phyloP scores from a whole-genome alignment of 2,113 vertebrate species.

The Salvelinus fontinalis region DNA sequence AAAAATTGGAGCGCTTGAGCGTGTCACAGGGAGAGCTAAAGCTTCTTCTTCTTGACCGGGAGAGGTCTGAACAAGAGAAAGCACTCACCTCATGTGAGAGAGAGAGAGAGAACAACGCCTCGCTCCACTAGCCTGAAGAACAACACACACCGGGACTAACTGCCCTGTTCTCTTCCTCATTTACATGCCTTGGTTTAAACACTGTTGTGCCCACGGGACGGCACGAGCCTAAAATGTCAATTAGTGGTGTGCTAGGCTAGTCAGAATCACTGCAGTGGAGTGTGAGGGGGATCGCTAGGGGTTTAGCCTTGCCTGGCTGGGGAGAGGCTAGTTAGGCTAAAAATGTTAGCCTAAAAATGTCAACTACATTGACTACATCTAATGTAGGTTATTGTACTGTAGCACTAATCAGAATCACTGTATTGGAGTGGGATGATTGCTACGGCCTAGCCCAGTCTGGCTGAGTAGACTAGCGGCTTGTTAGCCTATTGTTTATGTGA shows the following conservation, averaged over 20 bases:
- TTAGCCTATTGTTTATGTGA: neutral
- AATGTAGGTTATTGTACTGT: neutral
- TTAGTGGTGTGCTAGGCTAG: constrained; percentile 2
- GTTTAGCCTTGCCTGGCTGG: neutral
- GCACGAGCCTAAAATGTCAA: neutral
- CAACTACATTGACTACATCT: too few species aligned
- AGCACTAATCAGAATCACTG: too few species aligned
- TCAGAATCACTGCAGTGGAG: neutral
- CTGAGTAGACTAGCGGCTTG: too few species aligned
- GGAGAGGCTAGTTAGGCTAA: too few species aligned
- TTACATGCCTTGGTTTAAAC: neutral
- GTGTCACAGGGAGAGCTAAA: constrained; percentile 33
- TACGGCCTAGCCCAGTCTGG: too few species aligned
- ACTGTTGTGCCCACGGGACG: neutral
- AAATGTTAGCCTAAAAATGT: too few species aligned
- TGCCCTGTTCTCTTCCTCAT: neutral
- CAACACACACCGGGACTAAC: neutral
- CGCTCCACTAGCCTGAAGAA: neutral
- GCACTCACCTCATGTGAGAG: constrained; percentile 40
- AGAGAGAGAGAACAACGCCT: neutral
- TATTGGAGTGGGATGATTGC: too few species aligned
- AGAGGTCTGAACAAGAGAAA: constrained; percentile 58
- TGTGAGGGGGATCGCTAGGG: neutral
- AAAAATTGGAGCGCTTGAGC: constrained; percentile 54
- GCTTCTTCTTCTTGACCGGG: constrained; percentile 38